Percentiles rank a stretch among this genome's conserved stretches.
These are phyloP conservation scores for Leptinotarsa rubiginosa DNA, from an alignment of 2,888 invertebrate genomes.

Conservation along the genomic window DNA sequence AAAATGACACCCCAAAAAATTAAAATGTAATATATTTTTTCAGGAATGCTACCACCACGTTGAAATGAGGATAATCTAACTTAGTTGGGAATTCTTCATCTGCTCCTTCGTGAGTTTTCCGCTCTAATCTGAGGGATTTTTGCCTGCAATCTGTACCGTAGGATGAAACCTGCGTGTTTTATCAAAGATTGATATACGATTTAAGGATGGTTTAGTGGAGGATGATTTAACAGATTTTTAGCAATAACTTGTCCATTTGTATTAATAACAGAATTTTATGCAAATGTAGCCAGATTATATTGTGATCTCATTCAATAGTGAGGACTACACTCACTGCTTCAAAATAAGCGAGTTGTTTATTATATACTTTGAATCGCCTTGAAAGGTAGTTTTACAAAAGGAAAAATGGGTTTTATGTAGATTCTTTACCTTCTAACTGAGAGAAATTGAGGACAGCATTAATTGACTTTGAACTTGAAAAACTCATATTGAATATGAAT, in stretches of 20 bases:
- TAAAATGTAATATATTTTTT: slow-evolving; percentile 26
- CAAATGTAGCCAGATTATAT: slow-evolving; percentile 24
- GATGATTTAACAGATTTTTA: slow-evolving; percentile 39
- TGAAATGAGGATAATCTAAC: slow-evolving; percentile 50
- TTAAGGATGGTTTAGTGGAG: slow-evolving; percentile 34
- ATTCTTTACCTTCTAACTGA: background rate
- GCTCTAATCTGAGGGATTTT: slow-evolving; percentile 51
- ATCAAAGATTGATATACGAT: slow-evolving; percentile 32
- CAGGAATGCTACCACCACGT: slow-evolving; percentile 62
- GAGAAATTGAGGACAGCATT: no score
- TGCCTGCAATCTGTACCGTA: slow-evolving; percentile 55
- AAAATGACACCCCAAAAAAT: no score
- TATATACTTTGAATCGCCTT: background rate
- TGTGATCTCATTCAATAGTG: slow-evolving; percentile 1
- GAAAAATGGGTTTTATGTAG: background rate
- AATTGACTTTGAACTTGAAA: background rate
- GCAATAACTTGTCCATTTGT: slow-evolving; percentile 43
- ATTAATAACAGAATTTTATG: slow-evolving; percentile 30
- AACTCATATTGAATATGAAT: slow-evolving; percentile 10
- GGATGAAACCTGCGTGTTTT: slow-evolving; percentile 57
- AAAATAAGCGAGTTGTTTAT: background rate
- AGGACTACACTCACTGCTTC: background rate
- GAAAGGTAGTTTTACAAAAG: background rate
- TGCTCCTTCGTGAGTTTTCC: slow-evolving; percentile 54
- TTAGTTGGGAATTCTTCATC: slow-evolving; percentile 49